Percentiles rank a stretch among this genome's conserved stretches.
Conservation (phyloP, 2,113 vertebrate genomes). For the Leptobrachium ailaonicum region DNA sequence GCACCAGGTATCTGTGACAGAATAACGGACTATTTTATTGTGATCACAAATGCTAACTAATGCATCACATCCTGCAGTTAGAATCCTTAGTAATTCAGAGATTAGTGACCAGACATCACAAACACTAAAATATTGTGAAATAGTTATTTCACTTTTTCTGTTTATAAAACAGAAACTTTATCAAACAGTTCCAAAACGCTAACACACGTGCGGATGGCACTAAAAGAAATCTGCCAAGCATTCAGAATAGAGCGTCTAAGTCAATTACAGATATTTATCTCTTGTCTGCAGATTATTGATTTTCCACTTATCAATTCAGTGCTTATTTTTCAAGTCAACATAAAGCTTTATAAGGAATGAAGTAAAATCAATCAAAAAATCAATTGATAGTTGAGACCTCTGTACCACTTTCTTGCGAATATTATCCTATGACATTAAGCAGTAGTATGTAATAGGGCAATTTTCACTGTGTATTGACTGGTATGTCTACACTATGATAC, state of each 20-base stretch:
- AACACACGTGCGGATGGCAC: constrained; percentile 8
- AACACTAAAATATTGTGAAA: background rate
- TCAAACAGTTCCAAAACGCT: constrained; percentile 31
- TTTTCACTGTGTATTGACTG: background rate
- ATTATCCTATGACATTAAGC: constrained; percentile 47
- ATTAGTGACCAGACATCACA: background rate
- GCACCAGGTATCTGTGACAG: too few species aligned
- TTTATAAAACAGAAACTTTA: constrained; percentile 10
- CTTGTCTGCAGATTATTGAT: constrained; percentile 58
- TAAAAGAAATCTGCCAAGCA: constrained; percentile 24
- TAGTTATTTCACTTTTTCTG: background rate
- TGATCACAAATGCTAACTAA: too few species aligned
- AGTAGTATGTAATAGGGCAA: constrained; percentile 20
- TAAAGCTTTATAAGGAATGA: constrained; percentile 64
- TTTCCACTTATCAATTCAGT: constrained; percentile 64
- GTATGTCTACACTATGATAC: background rate
- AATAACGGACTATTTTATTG: too few species aligned
- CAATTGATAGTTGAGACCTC: constrained; percentile 60
- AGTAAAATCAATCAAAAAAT: constrained; percentile 74
- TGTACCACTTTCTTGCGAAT: constrained; percentile 43
- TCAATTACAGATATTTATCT: constrained; percentile 54
- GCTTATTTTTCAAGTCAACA: constrained; percentile 63
- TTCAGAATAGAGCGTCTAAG: constrained; percentile 42
- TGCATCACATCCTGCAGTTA: too few species aligned
- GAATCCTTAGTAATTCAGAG: too few species aligned